Conservation (phyloP, 2,888 invertebrate genomes). For the Hyposoter dolosus region DNA sequence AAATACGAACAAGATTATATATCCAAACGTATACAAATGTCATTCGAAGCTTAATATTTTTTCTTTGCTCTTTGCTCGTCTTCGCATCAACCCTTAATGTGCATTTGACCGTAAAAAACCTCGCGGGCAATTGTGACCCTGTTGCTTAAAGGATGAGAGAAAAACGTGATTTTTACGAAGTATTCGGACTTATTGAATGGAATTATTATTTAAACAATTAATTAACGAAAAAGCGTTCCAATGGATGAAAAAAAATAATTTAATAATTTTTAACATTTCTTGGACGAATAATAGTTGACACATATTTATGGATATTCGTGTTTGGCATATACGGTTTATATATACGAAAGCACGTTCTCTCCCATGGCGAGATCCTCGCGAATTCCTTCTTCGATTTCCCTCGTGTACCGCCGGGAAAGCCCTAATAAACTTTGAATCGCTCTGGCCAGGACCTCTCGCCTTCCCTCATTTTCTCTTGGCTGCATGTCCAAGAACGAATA, state of each 20-base stretch:
- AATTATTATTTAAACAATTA: no score
- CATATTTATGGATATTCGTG: not conserved
- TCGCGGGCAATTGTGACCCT: no score
- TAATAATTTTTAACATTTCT: not conserved
- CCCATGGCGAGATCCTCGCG: constrained; percentile 47
- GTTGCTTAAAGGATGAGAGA: no score
- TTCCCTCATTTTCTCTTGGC: constrained; percentile 7
- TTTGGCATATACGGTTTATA: constrained; percentile 8
- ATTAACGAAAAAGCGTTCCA: no score
- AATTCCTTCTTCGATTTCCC: constrained; percentile 70
- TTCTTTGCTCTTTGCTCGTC: constrained; percentile 20
- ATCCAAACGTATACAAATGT: constrained; percentile 55
- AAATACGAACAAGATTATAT: constrained; percentile 74
- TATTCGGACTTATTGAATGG: no score
- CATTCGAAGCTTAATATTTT: constrained; percentile 59
- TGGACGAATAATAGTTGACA: not conserved
- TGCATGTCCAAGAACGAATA: not conserved
- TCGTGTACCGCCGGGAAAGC: constrained; percentile 67
- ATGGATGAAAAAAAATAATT: no score
- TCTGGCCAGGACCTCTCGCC: constrained; percentile 18
- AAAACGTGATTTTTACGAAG: no score
- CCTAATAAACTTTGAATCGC: constrained; percentile 71
- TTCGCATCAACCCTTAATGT: not conserved
- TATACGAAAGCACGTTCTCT: constrained; percentile 54
- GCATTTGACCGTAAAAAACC: not conserved